Base-by-base conservation (phyloP, 2,888 invertebrate genomes). In the Isoperla grammatica region DNA sequence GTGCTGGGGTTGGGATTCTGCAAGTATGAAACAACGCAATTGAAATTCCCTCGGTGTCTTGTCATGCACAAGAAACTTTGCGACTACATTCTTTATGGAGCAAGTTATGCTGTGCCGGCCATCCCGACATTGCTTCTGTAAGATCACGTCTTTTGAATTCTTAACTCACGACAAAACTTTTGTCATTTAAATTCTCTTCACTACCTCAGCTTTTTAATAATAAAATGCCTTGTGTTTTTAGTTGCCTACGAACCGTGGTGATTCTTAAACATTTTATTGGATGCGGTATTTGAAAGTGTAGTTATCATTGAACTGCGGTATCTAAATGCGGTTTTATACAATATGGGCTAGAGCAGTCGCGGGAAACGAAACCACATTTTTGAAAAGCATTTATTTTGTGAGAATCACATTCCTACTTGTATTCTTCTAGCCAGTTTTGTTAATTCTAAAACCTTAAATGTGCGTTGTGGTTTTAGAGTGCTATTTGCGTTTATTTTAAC, bases 141-240 rank as follows among this genome's bases (percentile, higher is more conserved):
- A 13, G 37, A 50, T 11, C 53, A 53, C 53, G 53, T 53, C 53
- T 53, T 53, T 19, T 17, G 49, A 39, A 37, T 53, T 53, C 53
- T 53, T 20, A 39, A 53, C 53, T 53, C 39, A 37, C 29, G 29
- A 29, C 53, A 19, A 17, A 53, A 53, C 53, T 53, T 53, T 53
- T 53, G 53, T 37, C 53, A 53, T 53, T 53, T 53, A 53, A 53
- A 53, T 53, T 53, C 53, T 53, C 40, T 15, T 37, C 53, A 53
- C 53, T 53, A 37, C 53, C 53, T 37, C 17, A 53, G 37, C 53
- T 53, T 53, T 53, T 53, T 39, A 53, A 53, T 53, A 53, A 39
- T 53, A 39, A 53, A 37, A 53, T 37, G 53, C 39, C 53, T 46
- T 46, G 39, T 22, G 39, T 50, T 35, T 50, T 23, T 50, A 29